phyloP scores from a whole-genome alignment of 1,140 invertebrate genomes.

The Cotesia glomerata region DNA sequence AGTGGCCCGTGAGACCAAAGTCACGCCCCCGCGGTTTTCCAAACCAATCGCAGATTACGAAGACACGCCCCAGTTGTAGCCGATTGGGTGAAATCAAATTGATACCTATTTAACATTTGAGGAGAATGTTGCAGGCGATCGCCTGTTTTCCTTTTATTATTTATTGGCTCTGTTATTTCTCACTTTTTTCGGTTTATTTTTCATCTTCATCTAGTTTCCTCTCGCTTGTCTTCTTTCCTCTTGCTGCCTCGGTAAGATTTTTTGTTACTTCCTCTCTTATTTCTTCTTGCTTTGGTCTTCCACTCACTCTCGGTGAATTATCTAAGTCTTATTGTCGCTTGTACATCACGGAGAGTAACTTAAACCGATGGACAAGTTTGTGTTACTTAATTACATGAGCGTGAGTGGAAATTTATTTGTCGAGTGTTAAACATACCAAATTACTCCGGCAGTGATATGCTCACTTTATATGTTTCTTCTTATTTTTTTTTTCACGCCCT shows the following conservation, averaged over 20 bases:
- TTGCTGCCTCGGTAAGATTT: background rate
- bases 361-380: constrained; percentile 12
- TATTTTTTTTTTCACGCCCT: background rate
- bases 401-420: constrained; percentile 26
- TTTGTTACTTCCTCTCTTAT: background rate
- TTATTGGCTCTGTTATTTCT: constrained; percentile 46
- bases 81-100: constrained; percentile 56
- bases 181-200: constrained; percentile 41
- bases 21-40: constrained; percentile 30
- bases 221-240: background rate
- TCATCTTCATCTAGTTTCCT: constrained; percentile 33
- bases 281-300: background rate
- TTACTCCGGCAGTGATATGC: background rate
- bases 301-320: background rate
- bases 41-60: constrained; percentile 35
- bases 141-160: constrained; percentile 57
- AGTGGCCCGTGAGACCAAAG: constrained; percentile 28
- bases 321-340: background rate
- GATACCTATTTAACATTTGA: constrained; percentile 62
- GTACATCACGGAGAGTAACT: constrained; percentile 32
- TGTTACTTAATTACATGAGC: constrained; percentile 60
- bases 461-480: background rate
- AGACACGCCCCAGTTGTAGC: constrained; percentile 41
- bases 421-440: background rate
- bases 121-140: constrained; percentile 58